Evolutionary conservation across 35 echinoderm and acorn worm species (phyloP), one percentile per base, ranked within the genome.

Genomic region (Amphiura filiformis): DNA sequence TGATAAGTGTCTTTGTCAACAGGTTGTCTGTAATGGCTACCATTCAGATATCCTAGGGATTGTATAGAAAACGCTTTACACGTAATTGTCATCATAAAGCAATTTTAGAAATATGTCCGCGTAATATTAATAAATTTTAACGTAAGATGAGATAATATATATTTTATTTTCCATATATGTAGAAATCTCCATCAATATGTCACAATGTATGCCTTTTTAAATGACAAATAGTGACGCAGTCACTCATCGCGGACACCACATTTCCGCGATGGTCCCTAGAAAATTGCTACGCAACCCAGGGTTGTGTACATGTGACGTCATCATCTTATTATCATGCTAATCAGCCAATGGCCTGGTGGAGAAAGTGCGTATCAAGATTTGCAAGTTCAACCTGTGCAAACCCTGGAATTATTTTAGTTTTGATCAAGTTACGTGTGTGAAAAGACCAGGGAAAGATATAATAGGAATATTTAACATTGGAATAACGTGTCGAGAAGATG

Each of bases 221-320:
- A n/a, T n/a, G n/a, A n/a, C n/a, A n/a, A n/a, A n/a, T n/a, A n/a
- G n/a, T n/a, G n/a, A n/a, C n/a, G n/a, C n/a, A n/a, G n/a, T n/a
- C n/a, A n/a, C n/a, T n/a, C n/a, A n/a, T n/a, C n/a, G n/a, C 44
- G 20, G 44, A 52, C 20, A 20, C 44, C 44, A 52, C 44, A 52
- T 20, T 52, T 52, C 44, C 23, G 33, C 78, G 11, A 26, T 0
- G 20, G 78, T 35, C 78, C 33, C 15, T 32, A 3, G 32, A 26
- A 47, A 31, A 33, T 20, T 12, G 31, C 81, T 47, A 83, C 26
- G 81, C 81, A 83, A 83, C 81, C 22, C 12, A 23, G 26, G 23
- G 31, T 47, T 83, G 81, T 83, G 31, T 83, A 83, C 42, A 47
- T 31, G 32, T 83, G 81, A 83, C 81, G 81, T 83, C 81, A 83